Evolutionary conservation across 2,888 invertebrate species (phyloP).

Genomic region (Xestia ashworthii): DNA sequence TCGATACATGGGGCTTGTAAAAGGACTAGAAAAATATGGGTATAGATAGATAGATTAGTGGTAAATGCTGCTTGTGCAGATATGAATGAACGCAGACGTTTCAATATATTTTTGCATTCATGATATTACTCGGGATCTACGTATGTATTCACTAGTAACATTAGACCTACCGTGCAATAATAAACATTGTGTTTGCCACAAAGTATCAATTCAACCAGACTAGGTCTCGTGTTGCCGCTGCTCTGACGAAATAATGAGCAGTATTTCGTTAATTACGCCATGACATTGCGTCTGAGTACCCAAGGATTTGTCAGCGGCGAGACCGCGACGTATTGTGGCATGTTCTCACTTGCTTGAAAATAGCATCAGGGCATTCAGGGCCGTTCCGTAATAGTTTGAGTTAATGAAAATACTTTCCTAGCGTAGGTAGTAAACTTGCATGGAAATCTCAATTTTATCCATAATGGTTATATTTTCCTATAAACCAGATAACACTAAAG

Average conservation of each 20-base stretch:
- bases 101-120: constrained; percentile 12
- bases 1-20: too few species aligned
- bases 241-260: constrained; percentile 45
- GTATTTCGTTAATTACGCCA: constrained; percentile 18
- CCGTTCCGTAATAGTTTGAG: background rate
- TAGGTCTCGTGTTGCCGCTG: constrained; percentile 23
- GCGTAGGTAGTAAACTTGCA: background rate
- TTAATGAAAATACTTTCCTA: background rate
- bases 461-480: background rate
- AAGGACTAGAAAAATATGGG: background rate
- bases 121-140: background rate
- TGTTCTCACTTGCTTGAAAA: constrained; percentile 1
- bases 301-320: background rate
- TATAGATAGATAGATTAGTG: background rate
- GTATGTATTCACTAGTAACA: constrained; percentile 34
- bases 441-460: background rate
- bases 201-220: constrained; percentile 53
- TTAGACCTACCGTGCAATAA: constrained; percentile 42
- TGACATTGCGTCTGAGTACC: constrained; percentile 1
- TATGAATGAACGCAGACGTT: background rate
- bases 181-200: constrained; percentile 57
- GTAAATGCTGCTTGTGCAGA: background rate
- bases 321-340: background rate
- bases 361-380: background rate
- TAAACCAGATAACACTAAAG: constrained; percentile 28